These are phyloP conservation scores for Plagiodera versicolora DNA, from an alignment of 2,888 invertebrate species.

Conservation along the genomic window DNA sequence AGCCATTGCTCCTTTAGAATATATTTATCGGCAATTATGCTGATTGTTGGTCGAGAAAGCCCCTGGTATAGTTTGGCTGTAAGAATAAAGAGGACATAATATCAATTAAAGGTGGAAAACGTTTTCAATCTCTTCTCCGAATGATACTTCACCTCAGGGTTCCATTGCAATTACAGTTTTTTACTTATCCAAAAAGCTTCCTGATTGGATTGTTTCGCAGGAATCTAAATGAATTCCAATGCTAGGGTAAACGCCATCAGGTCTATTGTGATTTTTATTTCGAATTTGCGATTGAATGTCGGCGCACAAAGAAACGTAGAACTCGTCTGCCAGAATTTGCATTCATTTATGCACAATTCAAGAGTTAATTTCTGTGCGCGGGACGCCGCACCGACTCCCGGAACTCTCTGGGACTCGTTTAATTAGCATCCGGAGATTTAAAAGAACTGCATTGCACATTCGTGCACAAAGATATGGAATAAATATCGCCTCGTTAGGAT, in stretches of 20 bases:
- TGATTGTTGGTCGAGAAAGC: too few species aligned
- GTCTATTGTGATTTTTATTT: constrained; percentile 26
- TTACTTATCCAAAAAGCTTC: too few species aligned
- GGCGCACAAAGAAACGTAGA: constrained; percentile 27
- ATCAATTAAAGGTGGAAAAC: too few species aligned
- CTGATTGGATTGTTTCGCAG: neutral
- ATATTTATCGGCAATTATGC: too few species aligned
- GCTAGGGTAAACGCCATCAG: neutral
- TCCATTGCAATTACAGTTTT: too few species aligned
- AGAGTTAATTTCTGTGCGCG: constrained; percentile 34
- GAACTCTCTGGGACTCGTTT: constrained; percentile 18
- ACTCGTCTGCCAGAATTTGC: constrained; percentile 33
- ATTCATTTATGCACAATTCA: constrained; percentile 37
- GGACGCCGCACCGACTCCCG: constrained; percentile 31
- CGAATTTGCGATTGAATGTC: constrained; percentile 28
- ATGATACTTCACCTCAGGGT: too few species aligned
- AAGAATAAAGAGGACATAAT: too few species aligned
- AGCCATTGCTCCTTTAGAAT: too few species aligned
- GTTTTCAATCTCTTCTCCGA: too few species aligned
- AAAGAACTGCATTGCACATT: constrained; percentile 33
- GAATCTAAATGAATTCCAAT: neutral
- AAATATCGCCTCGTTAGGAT: constrained; percentile 14
- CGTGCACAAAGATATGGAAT: constrained; percentile 16
- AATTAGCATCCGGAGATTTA: constrained; percentile 33
- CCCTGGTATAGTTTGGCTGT: too few species aligned